These are phyloP conservation scores for Tragulus kanchil DNA, from an alignment of 2,113 vertebrate genomes.

Conservation along the genomic window DNA sequence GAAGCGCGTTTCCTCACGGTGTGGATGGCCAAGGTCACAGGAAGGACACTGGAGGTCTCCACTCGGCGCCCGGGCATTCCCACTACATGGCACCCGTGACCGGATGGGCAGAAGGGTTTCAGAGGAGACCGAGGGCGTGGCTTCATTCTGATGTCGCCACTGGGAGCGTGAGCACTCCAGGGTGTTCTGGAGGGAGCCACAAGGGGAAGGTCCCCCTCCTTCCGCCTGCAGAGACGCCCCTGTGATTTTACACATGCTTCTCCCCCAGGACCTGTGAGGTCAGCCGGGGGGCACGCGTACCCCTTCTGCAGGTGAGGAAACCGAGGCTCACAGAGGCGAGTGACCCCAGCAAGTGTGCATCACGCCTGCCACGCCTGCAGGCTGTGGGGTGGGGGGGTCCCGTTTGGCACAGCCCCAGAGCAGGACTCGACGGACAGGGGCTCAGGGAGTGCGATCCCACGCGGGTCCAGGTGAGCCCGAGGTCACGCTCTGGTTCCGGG, in stretches of 20 bases:
- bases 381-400: fast-evolving
- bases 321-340: neutral
- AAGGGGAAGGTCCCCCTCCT: neutral
- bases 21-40: fast-evolving
- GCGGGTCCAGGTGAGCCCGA: fast-evolving
- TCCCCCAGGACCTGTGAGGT: neutral
- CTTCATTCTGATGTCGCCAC: fast-evolving
- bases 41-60: fast-evolving
- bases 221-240: neutral
- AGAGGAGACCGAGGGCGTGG: neutral
- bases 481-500: fast-evolving
- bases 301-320: neutral
- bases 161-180: fast-evolving
- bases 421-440: neutral
- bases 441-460: fast-evolving
- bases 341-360: fast-evolving
- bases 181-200: neutral
- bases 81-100: fast-evolving
- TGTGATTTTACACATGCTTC: neutral
- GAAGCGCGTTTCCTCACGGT: fast-evolving
- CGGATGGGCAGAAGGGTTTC: no score
- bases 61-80: neutral
- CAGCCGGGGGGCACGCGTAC: fast-evolving
- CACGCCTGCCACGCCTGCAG: fast-evolving
- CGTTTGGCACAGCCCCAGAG: fast-evolving